These are phyloP conservation scores for Steatornis caripensis DNA, from an alignment of 2,113 vertebrate genomes.

Conservation along the genomic window DNA sequence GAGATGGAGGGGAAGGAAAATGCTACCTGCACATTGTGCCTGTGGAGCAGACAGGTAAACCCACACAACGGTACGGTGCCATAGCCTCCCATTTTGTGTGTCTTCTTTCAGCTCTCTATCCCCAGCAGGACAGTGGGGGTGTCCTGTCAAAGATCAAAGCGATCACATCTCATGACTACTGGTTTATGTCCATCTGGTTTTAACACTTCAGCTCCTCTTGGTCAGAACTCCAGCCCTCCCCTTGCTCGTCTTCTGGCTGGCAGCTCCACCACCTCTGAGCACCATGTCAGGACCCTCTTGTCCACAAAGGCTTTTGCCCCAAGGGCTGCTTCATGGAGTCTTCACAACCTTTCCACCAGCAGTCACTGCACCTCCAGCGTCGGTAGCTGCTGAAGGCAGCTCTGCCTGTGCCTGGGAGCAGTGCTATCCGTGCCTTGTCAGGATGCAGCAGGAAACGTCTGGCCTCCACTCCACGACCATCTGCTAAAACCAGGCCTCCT, in stretches of 20 bases:
- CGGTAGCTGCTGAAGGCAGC: neutral
- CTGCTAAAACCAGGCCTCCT: constrained; percentile 51
- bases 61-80: neutral
- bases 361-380: neutral
- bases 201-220: neutral
- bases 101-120: neutral
- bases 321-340: neutral
- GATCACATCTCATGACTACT: neutral
- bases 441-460: constrained; percentile 45
- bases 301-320: neutral
- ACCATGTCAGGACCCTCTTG: neutral
- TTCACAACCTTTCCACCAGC: neutral
- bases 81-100: neutral
- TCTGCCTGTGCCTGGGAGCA: neutral
- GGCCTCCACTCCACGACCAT: constrained; percentile 24
- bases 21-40: neutral
- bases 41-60: neutral
- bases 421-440: neutral
- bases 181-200: neutral
- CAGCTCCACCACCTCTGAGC: neutral
- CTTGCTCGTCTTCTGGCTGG: neutral
- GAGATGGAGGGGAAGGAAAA: neutral
- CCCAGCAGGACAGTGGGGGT: neutral
- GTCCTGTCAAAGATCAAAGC: neutral
- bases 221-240: neutral